phyloP scores from a whole-genome alignment of 2,888 invertebrate species.

The Glyphotaelius pellucidus region DNA sequence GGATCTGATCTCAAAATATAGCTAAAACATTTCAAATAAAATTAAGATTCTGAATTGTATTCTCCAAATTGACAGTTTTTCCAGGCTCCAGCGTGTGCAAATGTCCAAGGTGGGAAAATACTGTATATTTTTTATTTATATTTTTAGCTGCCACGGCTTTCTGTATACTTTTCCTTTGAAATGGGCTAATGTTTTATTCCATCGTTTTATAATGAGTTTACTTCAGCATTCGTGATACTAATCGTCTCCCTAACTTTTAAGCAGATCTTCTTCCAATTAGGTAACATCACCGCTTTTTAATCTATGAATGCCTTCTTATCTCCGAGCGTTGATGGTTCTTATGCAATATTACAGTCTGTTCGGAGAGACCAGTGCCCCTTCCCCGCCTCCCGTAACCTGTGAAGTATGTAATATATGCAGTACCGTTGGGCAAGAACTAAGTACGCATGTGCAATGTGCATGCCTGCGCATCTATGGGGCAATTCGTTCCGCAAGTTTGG shows the following conservation, averaged over 20 bases:
- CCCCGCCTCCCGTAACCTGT: constrained; percentile 24
- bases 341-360: neutral
- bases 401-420: constrained; percentile 46
- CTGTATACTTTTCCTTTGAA: neutral
- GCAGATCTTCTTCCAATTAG: neutral
- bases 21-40: too few relatives aligned
- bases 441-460: constrained; percentile 32
- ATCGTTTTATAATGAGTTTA: neutral
- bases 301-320: neutral
- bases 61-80: neutral
- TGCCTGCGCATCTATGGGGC: constrained; percentile 37
- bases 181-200: neutral
- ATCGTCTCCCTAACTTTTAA: neutral
- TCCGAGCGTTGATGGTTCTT: neutral
- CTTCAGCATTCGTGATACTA: neutral
- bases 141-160: neutral
- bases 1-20: too few relatives aligned
- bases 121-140: neutral
- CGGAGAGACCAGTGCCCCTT: constrained; percentile 18
- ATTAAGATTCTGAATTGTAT: neutral
- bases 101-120: neutral
- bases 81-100: neutral
- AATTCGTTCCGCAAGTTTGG: constrained; percentile 46
- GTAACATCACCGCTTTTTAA: neutral
- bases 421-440: constrained; percentile 42